Conservation (phyloP, 2,797 vertebrate species). For the Otus scops region DNA sequence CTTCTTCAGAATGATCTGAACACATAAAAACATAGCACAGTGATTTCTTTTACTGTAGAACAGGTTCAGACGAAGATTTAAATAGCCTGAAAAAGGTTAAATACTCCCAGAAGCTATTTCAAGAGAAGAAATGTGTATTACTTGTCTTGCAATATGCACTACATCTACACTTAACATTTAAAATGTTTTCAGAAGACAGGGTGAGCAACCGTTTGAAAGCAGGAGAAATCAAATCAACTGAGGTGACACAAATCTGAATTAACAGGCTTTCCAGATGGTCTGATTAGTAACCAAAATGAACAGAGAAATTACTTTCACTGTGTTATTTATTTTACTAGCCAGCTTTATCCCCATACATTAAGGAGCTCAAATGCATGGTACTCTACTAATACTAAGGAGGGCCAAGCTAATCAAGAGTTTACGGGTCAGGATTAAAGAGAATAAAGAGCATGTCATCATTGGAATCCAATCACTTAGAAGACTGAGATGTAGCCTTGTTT, state of each 20-base stretch:
- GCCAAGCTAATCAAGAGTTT: not conserved
- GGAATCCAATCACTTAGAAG: not conserved
- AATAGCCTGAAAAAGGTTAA: constrained; percentile 20
- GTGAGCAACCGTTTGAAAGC: not conserved
- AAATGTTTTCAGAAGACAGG: not conserved
- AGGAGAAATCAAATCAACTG: not conserved
- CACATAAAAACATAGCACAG: not conserved
- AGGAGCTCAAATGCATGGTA: not conserved
- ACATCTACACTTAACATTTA: not conserved
- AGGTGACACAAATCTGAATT: not conserved
- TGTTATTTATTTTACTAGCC: not conserved
- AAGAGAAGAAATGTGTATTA: not conserved
- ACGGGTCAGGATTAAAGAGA: not conserved
- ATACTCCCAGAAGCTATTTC: not conserved
- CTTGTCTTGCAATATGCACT: not conserved
- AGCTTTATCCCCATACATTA: not conserved
- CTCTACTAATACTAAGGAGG: not conserved
- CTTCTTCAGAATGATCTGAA: not conserved
- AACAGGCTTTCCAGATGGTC: not conserved
- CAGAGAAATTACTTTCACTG: not conserved
- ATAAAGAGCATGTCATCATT: not conserved
- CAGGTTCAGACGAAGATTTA: not conserved
- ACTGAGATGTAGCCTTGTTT: not conserved
- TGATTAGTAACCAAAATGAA: not conserved
- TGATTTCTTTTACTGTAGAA: not conserved